These are phyloP conservation scores for Pangasianodon hypophthalmus DNA, from an alignment of 2,113 vertebrate genomes.

Conservation along the genomic window DNA sequence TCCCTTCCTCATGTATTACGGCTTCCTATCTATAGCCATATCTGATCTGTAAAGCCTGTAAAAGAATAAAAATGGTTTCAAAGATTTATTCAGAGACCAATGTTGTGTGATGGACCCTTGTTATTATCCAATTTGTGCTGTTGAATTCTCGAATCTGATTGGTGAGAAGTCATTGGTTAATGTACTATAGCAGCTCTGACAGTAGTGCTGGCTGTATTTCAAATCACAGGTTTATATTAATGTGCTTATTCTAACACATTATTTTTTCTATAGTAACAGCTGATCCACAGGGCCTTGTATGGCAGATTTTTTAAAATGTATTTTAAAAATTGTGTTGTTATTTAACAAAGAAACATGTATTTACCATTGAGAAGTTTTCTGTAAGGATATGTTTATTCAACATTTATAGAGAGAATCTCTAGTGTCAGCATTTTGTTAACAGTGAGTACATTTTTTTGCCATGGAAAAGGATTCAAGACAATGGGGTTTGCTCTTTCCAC, in stretches of 20 bases:
- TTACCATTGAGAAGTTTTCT: neutral
- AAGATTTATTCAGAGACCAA: slow-evolving; percentile 8
- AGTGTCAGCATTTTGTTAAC: neutral
- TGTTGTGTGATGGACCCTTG: neutral
- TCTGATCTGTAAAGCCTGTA: neutral
- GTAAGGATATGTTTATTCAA: neutral
- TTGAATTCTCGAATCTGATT: neutral
- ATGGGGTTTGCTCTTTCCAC: neutral
- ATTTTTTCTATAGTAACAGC: neutral
- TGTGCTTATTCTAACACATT: no score
- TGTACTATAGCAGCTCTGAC: neutral
- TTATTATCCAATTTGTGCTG: neutral
- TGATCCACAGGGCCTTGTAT: neutral
- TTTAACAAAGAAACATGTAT: neutral
- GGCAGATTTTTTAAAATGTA: no score
- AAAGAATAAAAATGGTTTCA: neutral
- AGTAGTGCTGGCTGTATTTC: neutral
- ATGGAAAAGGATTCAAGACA: no score
- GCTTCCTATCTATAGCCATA: slow-evolving; percentile 17
- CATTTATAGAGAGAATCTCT: neutral
- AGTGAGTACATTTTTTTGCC: neutral
- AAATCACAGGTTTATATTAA: neutral
- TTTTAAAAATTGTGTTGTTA: no score
- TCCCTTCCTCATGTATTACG: slow-evolving; percentile 20
- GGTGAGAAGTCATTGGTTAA: neutral